Percentiles rank a stretch among this genome's conserved stretches.
Evolutionary conservation across 2,888 invertebrate genomes (phyloP).

Genomic region (Polymixis flavicincta): DNA sequence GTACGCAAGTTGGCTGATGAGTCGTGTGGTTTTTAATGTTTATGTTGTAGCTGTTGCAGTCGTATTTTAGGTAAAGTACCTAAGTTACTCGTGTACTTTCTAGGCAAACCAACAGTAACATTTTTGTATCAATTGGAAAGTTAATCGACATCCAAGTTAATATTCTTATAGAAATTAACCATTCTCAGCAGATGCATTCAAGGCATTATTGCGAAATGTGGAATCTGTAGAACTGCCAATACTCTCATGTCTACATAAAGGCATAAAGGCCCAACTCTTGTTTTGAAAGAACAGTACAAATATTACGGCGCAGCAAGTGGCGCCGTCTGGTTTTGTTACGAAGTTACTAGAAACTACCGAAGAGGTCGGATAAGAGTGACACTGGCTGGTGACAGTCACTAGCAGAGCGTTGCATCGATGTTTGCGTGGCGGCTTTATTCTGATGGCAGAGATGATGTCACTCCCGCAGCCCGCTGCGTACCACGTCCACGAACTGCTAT

Average conservation of each 20-base stretch:
- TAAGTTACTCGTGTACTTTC: not conserved
- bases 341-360: too few relatives aligned
- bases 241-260: not conserved
- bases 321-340: too few relatives aligned
- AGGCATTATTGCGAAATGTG: not conserved
- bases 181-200: too few relatives aligned
- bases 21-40: conserved; percentile 9
- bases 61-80: not conserved
- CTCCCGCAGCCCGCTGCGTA: not conserved
- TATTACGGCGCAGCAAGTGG: not conserved
- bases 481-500: not conserved
- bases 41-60: not conserved
- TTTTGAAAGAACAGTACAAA: not conserved
- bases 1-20: not conserved
- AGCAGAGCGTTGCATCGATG: not conserved
- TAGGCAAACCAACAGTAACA: too few relatives aligned
- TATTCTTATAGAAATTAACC: too few relatives aligned
- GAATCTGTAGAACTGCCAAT: not conserved
- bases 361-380: too few relatives aligned
- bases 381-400: not conserved
- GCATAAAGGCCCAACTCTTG: not conserved
- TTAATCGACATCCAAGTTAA: not conserved
- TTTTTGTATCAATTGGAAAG: not conserved
- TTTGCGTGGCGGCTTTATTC: not conserved
- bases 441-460: not conserved